Base-by-base conservation (phyloP, 2,888 invertebrate genomes). In the Augochlorella aurata region DNA sequence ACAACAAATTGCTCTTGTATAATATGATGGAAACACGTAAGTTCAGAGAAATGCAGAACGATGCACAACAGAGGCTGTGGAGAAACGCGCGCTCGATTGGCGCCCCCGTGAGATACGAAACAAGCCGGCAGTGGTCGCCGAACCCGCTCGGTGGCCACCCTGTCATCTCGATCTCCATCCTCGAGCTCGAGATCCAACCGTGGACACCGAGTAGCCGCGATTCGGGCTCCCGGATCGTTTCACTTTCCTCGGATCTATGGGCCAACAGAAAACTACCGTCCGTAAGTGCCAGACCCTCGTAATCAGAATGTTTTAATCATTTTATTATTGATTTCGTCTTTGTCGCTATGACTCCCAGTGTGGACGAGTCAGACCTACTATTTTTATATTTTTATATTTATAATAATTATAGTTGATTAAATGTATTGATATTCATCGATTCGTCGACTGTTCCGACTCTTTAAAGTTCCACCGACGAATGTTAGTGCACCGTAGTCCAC, bases 31-130 rank as follows among this genome's bases (percentile, higher is more conserved):
- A 29, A 63, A 65, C 18, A 44, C 74, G 38, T 38, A 81, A 58
- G 74, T 78, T 81, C 44, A 76, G 75, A 76, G 81, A 85, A 66
- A 85, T 87, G 83, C 74, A 72, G 69, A 61, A 82, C 82, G 81
- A 87, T 84, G 85, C 85, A 85, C 82, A 85, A 82, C 74, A 85
- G 82, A 85, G 81, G 85, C 87, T 85, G 87, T 85, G 85, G 84
- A 85, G 75, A 84, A 78, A 87, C 77, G 77, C 83, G 83, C 83
- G 79, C 83, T 74, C 83, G 74, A 83, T 74, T 78, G 79, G 83
- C 83, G 83, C 74, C 83, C 74, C 75, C 79, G 83, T 83, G 83
- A 83, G 24, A 79, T 69, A 83, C 68, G 83, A 75, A 83, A 83
- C 61, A 83, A 83, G 83, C 83, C 79, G 75, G 76, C 67, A 58